Conservation (phyloP, 2,888 invertebrate genomes). For the Buathra laborator region DNA sequence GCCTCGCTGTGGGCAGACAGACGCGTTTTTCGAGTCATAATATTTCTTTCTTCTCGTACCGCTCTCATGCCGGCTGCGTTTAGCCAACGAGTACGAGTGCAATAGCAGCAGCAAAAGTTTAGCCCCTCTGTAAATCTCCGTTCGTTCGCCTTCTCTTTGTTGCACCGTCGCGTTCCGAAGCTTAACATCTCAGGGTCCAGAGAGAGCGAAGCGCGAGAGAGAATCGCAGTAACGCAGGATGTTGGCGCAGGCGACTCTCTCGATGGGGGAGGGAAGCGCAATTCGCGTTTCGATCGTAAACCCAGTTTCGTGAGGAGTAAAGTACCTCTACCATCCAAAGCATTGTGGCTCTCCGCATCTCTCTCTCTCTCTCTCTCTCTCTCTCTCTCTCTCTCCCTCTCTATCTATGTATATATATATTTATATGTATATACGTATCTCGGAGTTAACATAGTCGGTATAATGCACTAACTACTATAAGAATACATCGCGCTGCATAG, state of each 20-base stretch:
- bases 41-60: conserved; percentile 67
- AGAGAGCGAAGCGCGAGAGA: conserved; percentile 21
- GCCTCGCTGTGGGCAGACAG: conserved; percentile 66
- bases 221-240: conserved; percentile 35
- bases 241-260: conserved; percentile 11
- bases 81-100: conserved; percentile 9
- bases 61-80: conserved; percentile 22
- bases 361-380: neutral
- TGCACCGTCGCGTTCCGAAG: conserved; percentile 68
- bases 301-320: conserved; percentile 57
- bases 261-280: conserved; percentile 33
- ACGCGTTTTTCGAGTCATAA: conserved; percentile 69
- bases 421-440: neutral
- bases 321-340: conserved; percentile 6
- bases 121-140: neutral
- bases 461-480: neutral
- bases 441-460: neutral
- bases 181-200: conserved; percentile 68
- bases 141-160: neutral
- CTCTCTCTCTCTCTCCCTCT: neutral
- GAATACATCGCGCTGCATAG: neutral
- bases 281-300: conserved; percentile 64
- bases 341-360: conserved; percentile 6
- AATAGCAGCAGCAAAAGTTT: conserved; percentile 8
- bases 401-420: neutral